Conservation (phyloP, 1,140 invertebrate genomes). For the Reticulitermes speratus region DNA sequence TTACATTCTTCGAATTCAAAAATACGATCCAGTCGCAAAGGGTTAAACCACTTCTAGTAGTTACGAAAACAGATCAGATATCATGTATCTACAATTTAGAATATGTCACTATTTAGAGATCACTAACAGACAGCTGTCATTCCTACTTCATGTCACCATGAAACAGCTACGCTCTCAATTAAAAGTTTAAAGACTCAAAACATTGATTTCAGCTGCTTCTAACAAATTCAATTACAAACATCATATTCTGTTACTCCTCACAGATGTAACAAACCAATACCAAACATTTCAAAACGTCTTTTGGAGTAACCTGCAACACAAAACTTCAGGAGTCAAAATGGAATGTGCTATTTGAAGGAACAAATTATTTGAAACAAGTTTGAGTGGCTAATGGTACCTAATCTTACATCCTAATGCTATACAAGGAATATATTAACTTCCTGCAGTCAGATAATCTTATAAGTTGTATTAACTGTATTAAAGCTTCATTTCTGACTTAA, state of each 20-base stretch:
- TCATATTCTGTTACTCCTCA: neutral
- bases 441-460: neutral
- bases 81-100: neutral
- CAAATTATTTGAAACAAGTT: neutral
- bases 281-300: neutral
- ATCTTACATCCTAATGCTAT: neutral
- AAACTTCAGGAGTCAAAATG: neutral
- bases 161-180: neutral
- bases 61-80: neutral
- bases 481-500: neutral
- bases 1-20: too few species aligned
- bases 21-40: too few species aligned
- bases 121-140: neutral
- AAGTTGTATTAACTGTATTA: neutral
- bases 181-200: neutral
- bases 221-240: neutral
- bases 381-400: neutral
- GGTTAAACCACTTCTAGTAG: neutral
- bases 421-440: neutral
- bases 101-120: neutral
- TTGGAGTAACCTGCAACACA: neutral
- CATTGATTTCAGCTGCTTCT: neutral
- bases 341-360: neutral
- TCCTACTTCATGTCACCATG: neutral
- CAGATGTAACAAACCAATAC: neutral